Base-by-base conservation (phyloP, 2,888 invertebrate species). In the Agrotis clavis region DNA sequence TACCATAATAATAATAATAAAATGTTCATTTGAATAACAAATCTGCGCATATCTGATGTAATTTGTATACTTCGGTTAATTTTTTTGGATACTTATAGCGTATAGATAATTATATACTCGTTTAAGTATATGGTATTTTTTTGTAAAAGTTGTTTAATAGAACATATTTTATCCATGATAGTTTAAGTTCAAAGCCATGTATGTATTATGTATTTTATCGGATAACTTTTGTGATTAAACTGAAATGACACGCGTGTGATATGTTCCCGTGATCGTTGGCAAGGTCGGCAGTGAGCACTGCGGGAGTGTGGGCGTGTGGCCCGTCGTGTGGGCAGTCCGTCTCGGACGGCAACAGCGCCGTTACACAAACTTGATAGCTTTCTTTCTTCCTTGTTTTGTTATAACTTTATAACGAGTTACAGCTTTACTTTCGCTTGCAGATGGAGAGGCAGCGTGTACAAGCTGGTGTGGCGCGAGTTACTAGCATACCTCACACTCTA, bases 401-500 rank as follows among this genome's bases (percentile, higher is more conserved):
- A 64, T 69, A 71, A 51, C 14, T 65, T 69, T 65, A 73, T 51
- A 67, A 25, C 18, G 53, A 65, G 63, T 66, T 68, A 77, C 51
- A 59, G 30, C 21, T 63, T 71, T 59, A 65, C 57, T 82, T 79
- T 84, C 78, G 63, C 79, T 84, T 77, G 25, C 97, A 99, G 99
- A 97, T 99, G 99, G 99, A 97, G 98, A 91, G 99, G 99, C 89
- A 99, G 99, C 92, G 99, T 99, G 56, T 99, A 99, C 97, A 99
- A 99, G 97, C 96, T 99, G 92, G 98, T 99, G 82, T 99, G 99
- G 99, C 97, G 99, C 88, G 99, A 99, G 96, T 96, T 99, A 82
- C 94, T 99, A 90, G 98, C 98, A 71, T 99, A 99, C 96, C 97
- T 98, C 91, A 97, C 97, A 87, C 94, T 99, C 85, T 99, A 99